Conservation (phyloP, 2,888 invertebrate genomes). For the Ectemnius lituratus region DNA sequence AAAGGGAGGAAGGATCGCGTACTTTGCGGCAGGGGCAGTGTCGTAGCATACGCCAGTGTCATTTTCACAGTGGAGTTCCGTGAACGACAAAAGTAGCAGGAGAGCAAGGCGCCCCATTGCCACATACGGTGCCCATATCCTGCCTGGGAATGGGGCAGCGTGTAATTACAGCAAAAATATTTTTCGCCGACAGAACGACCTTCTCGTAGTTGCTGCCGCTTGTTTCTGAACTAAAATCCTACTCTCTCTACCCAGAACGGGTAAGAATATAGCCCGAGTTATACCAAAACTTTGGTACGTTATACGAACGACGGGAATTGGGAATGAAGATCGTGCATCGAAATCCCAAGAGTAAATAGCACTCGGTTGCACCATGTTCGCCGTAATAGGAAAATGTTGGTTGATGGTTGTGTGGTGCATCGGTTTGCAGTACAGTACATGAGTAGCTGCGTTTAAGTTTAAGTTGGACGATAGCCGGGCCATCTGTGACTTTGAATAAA, state of each 20-base stretch:
- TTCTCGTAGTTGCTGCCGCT: not conserved
- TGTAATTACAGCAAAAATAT: conserved; percentile 41
- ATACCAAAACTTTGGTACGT: conserved; percentile 3
- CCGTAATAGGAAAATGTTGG: too few species aligned
- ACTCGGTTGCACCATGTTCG: too few species aligned
- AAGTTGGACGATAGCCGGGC: too few species aligned
- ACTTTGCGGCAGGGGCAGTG: too few species aligned
- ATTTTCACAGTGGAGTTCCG: conserved; percentile 34
- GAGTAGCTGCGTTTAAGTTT: too few species aligned
- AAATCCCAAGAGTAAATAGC: too few species aligned
- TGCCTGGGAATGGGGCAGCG: conserved; percentile 20
- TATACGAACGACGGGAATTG: too few species aligned
- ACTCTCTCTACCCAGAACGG: not conserved
- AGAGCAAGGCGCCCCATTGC: not conserved
- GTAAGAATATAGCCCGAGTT: conserved; percentile 10
- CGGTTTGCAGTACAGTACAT: too few species aligned
- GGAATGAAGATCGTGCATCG: too few species aligned
- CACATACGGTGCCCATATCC: conserved; percentile 1
- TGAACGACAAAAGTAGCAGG: not conserved
- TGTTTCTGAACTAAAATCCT: conserved; percentile 28
- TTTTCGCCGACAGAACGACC: conserved; percentile 32
- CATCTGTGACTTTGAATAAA: not conserved
- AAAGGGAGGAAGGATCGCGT: too few species aligned
- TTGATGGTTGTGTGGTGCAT: too few species aligned
- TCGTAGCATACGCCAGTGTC: conserved; percentile 16